Evolutionary conservation across 2,888 invertebrate species (phyloP).

Genomic region (Acanthopleura granulata): DNA sequence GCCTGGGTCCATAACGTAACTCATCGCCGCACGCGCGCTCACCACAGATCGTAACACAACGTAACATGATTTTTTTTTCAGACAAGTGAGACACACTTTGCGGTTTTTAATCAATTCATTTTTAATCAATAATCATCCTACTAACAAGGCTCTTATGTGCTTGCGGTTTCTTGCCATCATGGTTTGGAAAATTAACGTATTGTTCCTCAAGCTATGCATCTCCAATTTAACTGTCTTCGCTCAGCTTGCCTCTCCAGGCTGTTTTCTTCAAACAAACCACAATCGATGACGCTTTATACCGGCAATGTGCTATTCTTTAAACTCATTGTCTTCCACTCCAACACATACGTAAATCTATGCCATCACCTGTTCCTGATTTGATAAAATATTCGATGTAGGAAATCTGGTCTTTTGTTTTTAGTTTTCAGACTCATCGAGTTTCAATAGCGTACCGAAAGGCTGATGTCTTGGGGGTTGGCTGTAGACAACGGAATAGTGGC

Average conservation of each 20-base stretch:
- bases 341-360: not conserved
- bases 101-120: constrained; percentile 18
- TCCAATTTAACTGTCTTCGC: constrained; percentile 2
- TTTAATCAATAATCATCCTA: constrained; percentile 12
- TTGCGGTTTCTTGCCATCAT: constrained; percentile 11
- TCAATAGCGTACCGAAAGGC: no score
- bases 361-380: not conserved
- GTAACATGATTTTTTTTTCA: not conserved
- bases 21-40: not conserved
- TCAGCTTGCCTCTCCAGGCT: not conserved
- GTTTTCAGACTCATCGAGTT: no score
- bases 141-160: constrained; percentile 15
- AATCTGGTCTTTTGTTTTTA: no score
- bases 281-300: not conserved
- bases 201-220: not conserved
- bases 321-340: not conserved
- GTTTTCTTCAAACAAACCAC: not conserved
- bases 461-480: no score
- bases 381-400: not conserved
- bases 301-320: not conserved
- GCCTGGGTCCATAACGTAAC: not conserved
- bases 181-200: constrained; percentile 7
- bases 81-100: constrained; percentile 6
- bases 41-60: not conserved
- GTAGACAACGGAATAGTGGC: no score